Conservation (phyloP, 2,113 vertebrate species). For the Pluvianellus socialis region DNA sequence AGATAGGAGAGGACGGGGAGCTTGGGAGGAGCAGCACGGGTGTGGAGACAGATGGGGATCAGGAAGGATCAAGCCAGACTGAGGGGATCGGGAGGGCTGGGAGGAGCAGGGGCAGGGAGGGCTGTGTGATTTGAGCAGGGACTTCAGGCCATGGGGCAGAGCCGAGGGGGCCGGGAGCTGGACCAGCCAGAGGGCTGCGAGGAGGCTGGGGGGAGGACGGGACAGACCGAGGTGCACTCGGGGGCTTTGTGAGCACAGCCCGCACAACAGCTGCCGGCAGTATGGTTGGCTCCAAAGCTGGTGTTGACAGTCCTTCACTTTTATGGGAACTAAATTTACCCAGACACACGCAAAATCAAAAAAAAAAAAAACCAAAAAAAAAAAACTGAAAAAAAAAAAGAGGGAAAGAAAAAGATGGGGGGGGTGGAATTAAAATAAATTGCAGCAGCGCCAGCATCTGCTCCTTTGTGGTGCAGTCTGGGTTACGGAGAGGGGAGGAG, state of each 20-base stretch:
- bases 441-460: conserved; percentile 33
- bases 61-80: not conserved
- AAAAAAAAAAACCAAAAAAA: not conserved
- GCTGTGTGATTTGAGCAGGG: not conserved
- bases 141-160: accelerated
- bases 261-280: conserved; percentile 61
- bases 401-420: not conserved
- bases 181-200: not conserved
- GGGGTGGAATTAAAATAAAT: conserved; percentile 45
- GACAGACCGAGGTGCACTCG: not conserved
- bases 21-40: not conserved
- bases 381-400: not conserved
- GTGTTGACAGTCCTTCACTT: conserved; percentile 71
- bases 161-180: not conserved
- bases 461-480: conserved; percentile 49
- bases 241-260: conserved; percentile 46
- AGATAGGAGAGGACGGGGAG: not conserved
- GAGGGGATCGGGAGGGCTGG: not conserved
- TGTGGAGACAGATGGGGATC: not conserved
- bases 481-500: conserved; percentile 60
- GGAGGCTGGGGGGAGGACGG: not conserved
- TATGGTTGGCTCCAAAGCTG: conserved; percentile 61
- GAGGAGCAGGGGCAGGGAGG: not conserved
- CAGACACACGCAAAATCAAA: conserved; percentile 65
- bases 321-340: conserved; percentile 76